phyloP scores from a whole-genome alignment of 2,888 invertebrate genomes.

The Auanema sp. region DNA sequence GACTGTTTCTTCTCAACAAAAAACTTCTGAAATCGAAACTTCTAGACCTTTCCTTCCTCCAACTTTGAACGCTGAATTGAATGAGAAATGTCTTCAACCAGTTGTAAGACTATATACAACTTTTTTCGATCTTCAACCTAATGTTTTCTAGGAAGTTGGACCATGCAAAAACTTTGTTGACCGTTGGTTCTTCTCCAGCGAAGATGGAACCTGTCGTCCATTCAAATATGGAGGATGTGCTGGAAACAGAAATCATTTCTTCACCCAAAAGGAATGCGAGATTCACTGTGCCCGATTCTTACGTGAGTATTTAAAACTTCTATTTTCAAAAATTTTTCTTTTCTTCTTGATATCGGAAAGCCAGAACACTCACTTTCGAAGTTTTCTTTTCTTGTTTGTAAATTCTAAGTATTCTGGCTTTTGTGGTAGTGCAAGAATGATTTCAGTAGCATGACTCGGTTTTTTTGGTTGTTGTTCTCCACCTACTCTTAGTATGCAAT shows the following conservation, averaged over 20 bases:
- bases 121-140: not conserved
- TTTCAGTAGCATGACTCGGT: no score
- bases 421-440: no score
- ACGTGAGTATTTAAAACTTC: conserved; percentile 44
- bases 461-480: no score
- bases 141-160: conserved; percentile 55
- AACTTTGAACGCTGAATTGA: conserved; percentile 29
- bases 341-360: not conserved
- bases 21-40: conserved; percentile 1
- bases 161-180: conserved; percentile 59
- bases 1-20: not conserved
- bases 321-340: not conserved
- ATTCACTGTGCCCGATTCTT: conserved; percentile 63
- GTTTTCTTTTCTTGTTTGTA: no score
- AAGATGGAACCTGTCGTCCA: conserved; percentile 54
- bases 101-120: conserved; percentile 28
- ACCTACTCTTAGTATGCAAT: no score
- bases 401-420: no score
- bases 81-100: conserved; percentile 62
- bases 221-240: conserved; percentile 63
- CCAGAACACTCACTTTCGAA: no score
- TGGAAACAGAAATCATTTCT: conserved; percentile 64
- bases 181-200: conserved; percentile 62
- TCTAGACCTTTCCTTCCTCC: conserved; percentile 25
- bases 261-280: conserved; percentile 61